Base-by-base conservation (phyloP, 2,888 invertebrate species). In the Gastrophysa polygoni region DNA sequence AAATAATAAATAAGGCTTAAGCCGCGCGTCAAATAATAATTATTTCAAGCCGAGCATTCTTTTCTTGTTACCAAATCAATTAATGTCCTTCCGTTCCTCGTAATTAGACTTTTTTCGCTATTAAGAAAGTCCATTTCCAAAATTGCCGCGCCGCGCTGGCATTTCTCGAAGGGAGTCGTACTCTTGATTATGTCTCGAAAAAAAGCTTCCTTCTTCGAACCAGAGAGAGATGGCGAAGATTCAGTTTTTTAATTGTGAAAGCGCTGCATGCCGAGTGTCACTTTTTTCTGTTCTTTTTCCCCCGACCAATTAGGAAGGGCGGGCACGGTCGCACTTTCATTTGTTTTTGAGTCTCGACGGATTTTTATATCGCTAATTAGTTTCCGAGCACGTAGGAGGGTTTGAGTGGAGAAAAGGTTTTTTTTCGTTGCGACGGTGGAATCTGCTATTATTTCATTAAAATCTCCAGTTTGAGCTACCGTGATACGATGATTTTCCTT, bases 301-400 rank as follows among this genome's bases (percentile, higher is more conserved):
- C 64, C 44, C 28, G 56, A 46, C 59, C 64, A 65, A 65, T 65
- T 65, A 65, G 48, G 57, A 34, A 65, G 61, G 64, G 64, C 64
- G 64, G 50, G 57, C 55, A 64, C 65, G 59, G 67, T 67, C 71
- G 75, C 77, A 79, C 80, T 80, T 81, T 80, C 80, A 80, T 81
- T 80, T 79, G 80, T 79, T 78, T 77, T 76, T 71, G 70, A 72
- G 77, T 78, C 80, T 78, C 80, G 77, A 74, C 78, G 80, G 81
- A 82, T 82, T 82, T 82, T 82, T 82, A 81, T 81, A 77, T 78
- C 77, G 75, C 80, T 82, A 82, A 82, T 82, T 82, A 81, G 80
- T 81, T 82, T 81, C 78, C 73, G 59, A 75, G 79, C 81, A 81
- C 81, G 81, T 81, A 75, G 64, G 52, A 11, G 38, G 44, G 51